Conservation (phyloP, 2,113 vertebrate species). For the Plestiodon gilberti region DNA sequence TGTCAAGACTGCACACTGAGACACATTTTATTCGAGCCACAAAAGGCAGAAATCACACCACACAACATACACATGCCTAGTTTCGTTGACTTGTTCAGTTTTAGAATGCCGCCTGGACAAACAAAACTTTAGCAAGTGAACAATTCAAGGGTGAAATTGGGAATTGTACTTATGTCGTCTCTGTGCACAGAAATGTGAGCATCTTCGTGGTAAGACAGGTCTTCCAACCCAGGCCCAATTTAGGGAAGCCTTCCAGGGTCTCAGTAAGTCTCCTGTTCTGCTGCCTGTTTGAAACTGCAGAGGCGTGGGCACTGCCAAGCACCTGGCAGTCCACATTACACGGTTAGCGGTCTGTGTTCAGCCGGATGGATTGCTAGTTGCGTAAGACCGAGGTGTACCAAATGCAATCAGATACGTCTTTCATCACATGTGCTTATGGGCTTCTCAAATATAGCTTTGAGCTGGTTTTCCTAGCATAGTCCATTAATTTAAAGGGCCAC, state of each 20-base stretch:
- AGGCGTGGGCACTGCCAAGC: background rate
- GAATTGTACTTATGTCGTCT: background rate
- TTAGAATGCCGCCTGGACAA: background rate
- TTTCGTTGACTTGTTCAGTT: background rate
- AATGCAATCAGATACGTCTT: background rate
- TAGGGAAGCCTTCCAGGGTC: background rate
- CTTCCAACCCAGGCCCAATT: background rate
- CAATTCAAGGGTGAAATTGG: background rate
- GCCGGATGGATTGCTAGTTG: background rate
- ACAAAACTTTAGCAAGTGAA: background rate
- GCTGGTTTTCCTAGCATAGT: background rate
- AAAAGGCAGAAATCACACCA: constrained; percentile 11
- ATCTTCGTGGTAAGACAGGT: background rate
- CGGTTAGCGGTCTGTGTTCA: background rate
- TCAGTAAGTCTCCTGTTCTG: background rate
- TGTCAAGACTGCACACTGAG: constrained; percentile 51
- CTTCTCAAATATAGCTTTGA: no score
- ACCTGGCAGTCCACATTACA: background rate
- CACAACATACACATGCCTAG: background rate
- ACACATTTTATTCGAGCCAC: constrained; percentile 49
- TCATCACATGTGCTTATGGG: background rate
- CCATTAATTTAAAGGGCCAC: background rate
- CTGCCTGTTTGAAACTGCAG: background rate
- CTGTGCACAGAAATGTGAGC: background rate
- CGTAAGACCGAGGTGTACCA: background rate